Base-by-base conservation (phyloP, 2,888 invertebrate genomes). In the Callimorpha dominula region DNA sequence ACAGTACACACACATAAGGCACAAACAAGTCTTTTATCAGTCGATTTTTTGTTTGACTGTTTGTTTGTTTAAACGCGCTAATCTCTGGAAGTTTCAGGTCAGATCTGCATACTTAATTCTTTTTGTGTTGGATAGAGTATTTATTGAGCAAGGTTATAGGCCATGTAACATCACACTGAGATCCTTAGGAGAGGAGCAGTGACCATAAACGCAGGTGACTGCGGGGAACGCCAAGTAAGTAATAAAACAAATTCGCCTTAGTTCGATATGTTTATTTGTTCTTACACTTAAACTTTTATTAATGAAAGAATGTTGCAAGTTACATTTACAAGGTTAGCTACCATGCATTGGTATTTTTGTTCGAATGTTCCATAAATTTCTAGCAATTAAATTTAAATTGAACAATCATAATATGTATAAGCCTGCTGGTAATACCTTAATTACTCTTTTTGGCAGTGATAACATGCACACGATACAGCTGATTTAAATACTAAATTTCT, bases 401-500 rank as follows among this genome's bases (percentile, higher is more conserved):
- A 60, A 60, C 57, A 31, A 60, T 60, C 57, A 60, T 14, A 9
- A 20, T 31, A 20, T 54, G n/a, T n/a, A 31, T 20, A 4, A 46
- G 20, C 20, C 4, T 68, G 15, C 4, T 68, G 15, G 43, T 5
- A 65, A 20, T 49, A 15, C 60, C 12, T 50, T 46, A 15, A 72
- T 89, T 87, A 95, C 85, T 97, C 97, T 89, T 98, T 98, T 93
- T 98, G 98, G 92, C 98, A 98, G 89, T 98, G 98, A 88, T 97
- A 98, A 91, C 98, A 98, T 54, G 97, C 96, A 92, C 98, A 98
- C 60, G 97, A 96, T 72, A 97, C 96, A 6, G 98, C 98, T 17
- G 98, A 98, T 91, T 98, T 98, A 90, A 98, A 98, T 72, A 97
- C 97, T 74, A 98, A 95, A 84, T 97, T 97, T 84, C 97, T 96